phyloP scores from a whole-genome alignment of 2,797 vertebrate genomes.

The Myotis vivesi region DNA sequence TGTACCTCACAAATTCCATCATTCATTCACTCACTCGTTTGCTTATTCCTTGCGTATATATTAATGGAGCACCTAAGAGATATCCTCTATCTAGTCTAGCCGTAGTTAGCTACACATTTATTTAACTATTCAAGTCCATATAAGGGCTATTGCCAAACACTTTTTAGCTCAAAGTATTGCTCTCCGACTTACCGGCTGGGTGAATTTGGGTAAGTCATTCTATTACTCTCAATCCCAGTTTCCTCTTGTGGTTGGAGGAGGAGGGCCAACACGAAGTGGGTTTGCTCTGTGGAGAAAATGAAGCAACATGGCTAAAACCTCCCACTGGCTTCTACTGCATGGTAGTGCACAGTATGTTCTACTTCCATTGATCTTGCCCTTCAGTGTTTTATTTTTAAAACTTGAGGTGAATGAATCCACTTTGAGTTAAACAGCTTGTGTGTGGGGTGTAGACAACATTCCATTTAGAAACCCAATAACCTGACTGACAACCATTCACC shows the following conservation, averaged over 20 bases:
- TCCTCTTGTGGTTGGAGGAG: neutral
- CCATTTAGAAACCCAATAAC: neutral
- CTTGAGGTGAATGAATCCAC: neutral
- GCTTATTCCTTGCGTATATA: neutral
- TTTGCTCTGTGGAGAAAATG: neutral
- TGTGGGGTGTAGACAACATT: neutral
- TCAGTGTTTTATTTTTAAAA: neutral
- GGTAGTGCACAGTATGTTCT: neutral
- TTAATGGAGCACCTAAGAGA: neutral
- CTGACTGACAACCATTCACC: neutral
- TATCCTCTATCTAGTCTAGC: neutral
- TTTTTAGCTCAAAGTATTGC: neutral
- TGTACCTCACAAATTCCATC: neutral
- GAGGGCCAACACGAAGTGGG: neutral
- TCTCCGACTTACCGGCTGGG: neutral
- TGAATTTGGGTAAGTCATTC: neutral
- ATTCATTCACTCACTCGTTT: neutral
- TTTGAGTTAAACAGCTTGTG: neutral
- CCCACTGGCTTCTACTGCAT: neutral
- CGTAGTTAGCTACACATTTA: neutral
- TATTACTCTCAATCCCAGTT: neutral
- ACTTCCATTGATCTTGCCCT: neutral
- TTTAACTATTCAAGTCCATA: neutral
- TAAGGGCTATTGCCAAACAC: neutral
- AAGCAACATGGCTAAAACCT: neutral